Evolutionary conservation across 23 tunicate species (phyloP), one percentile per base, ranked within the genome.

Genomic region (Oikopleura dioica): DNA sequence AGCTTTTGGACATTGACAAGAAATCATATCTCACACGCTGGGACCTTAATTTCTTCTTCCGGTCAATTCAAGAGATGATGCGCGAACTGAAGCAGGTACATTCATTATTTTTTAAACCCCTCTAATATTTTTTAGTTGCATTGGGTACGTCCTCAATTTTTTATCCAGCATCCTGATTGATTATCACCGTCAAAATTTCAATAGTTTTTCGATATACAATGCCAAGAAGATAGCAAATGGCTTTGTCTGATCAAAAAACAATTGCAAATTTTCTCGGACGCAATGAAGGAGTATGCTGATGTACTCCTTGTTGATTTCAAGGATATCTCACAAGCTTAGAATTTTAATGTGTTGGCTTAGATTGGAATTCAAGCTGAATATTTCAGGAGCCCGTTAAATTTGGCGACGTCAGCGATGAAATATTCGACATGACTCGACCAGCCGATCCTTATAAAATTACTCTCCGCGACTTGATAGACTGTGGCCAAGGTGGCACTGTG

Each of bases 391-490:
- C 98, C 36, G 98, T 92, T 1, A 80, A 82, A 28, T 92, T 92
- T 86, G 98, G 86, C 1, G 98, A 92, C 78, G 98, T 92, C 1
- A 92, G 86, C 80, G 98, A 92, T 68, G 98, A 92, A 83, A 92
- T 92, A 32, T 92, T 92, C 81, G 98, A 92, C 77, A 92, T 92
- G 98, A 85, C 86, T 26, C 86, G 86, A 79, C 98, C 98, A 9
- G 75, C 51, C 16, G 85, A 92, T 67, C 98, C 98, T 44, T 76
- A 86, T 23, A 76, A 92, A 30, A 92, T 92, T 26, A 82, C 98
- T 0, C 76, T 86, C 1, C 79, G 82, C 69, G 98, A 92, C 76
- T 58, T 92, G 63, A 80, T 92, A 2, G 82, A 78, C 75, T 82
- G 88, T 59, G 94, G 98, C 35, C 98, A 92, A 78, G 98, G 98